Base-by-base conservation (phyloP, 2,797 vertebrate genomes). In the Bucorvus abyssinicus region DNA sequence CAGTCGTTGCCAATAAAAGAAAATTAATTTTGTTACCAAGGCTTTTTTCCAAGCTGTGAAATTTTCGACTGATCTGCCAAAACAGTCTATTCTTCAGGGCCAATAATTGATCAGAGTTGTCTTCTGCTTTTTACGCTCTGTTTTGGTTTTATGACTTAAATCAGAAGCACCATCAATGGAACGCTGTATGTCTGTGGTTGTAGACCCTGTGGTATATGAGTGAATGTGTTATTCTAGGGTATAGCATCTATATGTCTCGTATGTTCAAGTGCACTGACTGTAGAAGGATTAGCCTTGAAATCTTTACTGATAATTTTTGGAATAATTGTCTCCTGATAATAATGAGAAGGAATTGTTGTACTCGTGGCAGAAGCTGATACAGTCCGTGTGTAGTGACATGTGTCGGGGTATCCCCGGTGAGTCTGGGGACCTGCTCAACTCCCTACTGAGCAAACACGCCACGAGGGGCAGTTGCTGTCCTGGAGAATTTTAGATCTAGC, bases 1-100 rank as follows among this genome's bases (percentile, higher is more conserved):
- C 85, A 77, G 47, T 0, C 70, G 49, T 14, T 96, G 93, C 86
- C 88, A 89, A 76, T 76, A 77, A 82, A 84, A 90, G 77, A 56
- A 70, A 89, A 89, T 70, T 80, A 52, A 74, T 96, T 95, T 93
- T 56, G 40, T 80, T 89, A 60, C 56, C 0, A 9, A 64, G 90
- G 89, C 75, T 78, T 82, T 92, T 93, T 92, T 67, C 85, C 90
- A 92, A 94, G 86, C 84, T 76, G 74, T 45, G 85, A 81, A 86
- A n/a, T 84, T 85, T 87, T 90, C 55, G n/a, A 19, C 27, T 45
- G 68, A 63, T 90, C 75, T 95, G 89, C 90, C 93, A 93, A 79
- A 92, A 73, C 78, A 87, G 60, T 9, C 81, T 76, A 84, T 24
- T 95, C 88, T 87, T 85, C 36, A 53, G 68, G 87, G 78, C 84